Conservation (phyloP, 2,888 invertebrate genomes). For the Poecilobothrus nobilitatus region DNA sequence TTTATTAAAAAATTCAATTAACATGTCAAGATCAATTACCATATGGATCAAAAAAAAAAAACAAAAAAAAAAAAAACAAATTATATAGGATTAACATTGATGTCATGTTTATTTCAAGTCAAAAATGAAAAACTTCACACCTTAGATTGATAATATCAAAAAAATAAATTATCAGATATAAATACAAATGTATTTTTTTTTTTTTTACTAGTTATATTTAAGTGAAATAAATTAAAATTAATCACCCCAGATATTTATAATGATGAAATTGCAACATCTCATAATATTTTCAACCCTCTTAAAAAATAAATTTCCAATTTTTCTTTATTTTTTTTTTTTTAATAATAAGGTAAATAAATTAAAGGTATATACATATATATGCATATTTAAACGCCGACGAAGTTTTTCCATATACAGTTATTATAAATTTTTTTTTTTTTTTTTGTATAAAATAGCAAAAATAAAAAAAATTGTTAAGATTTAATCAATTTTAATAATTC, state of each 20-base stretch:
- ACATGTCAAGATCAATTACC: conserved; percentile 4
- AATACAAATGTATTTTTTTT: background rate
- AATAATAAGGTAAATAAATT: too few relatives aligned
- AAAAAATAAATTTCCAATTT: background rate
- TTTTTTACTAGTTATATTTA: background rate
- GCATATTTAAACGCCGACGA: background rate
- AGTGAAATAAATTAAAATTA: background rate
- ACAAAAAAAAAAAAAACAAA: too few relatives aligned
- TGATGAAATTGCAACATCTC: background rate
- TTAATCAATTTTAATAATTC: too few relatives aligned
- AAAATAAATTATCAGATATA: background rate
- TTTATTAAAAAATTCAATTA: background rate
- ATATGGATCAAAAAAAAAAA: background rate
- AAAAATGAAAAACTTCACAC: background rate
- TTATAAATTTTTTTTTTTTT: too few relatives aligned
- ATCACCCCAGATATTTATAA: too few relatives aligned
- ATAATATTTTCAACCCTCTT: background rate
- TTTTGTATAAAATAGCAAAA: too few relatives aligned
- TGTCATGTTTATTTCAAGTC: background rate
- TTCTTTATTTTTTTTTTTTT: too few relatives aligned
- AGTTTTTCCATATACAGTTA: background rate
- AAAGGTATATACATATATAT: too few relatives aligned
- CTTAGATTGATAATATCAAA: background rate
- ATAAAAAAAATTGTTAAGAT: too few relatives aligned
- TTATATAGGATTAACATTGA: too few relatives aligned